A percentile compares a stretch with the other conserved stretches of the same genome.
These are phyloP conservation scores for Ceratina australensis DNA, from an alignment of 1,140 invertebrate genomes.

Conservation along the genomic window DNA sequence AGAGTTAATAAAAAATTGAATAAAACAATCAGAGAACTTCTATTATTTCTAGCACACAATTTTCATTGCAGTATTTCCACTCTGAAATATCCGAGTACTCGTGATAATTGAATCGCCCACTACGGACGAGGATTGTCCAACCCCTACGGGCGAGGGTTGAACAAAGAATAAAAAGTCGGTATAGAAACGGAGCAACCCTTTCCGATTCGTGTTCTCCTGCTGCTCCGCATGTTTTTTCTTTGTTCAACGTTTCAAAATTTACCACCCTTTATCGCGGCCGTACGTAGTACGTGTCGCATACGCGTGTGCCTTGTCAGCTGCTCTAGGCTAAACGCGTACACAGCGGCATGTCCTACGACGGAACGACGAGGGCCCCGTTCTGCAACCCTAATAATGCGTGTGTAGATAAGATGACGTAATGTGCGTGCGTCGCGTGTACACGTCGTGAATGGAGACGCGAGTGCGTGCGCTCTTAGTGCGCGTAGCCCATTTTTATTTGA, in stretches of 20 bases:
- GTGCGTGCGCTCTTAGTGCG: not conserved
- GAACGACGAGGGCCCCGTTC: slow-evolving; percentile 53
- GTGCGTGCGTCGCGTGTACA: slow-evolving; percentile 66
- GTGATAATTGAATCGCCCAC: too few relatives aligned
- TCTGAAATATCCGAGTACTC: too few relatives aligned
- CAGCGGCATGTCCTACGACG: slow-evolving; percentile 16
- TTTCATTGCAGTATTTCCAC: not conserved
- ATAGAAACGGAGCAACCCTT: slow-evolving; percentile 56
- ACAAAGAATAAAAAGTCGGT: slow-evolving; percentile 53
- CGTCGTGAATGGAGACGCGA: not conserved
- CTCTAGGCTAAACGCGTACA: not conserved
- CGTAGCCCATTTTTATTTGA: not conserved
- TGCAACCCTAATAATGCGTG: slow-evolving; percentile 76
- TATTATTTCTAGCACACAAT: not conserved
- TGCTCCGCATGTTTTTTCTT: slow-evolving; percentile 77
- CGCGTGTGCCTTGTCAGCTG: not conserved
- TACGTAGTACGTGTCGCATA: slow-evolving; percentile 9
- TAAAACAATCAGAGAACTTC: too few relatives aligned
- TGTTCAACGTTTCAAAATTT: slow-evolving; percentile 74
- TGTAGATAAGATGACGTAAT: slow-evolving; percentile 72
- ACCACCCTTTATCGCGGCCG: slow-evolving; percentile 55
- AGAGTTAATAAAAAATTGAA: too few relatives aligned
- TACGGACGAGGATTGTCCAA: not conserved
- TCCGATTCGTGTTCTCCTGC: slow-evolving; percentile 72
- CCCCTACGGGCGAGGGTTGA: slow-evolving; percentile 3